phyloP scores from a whole-genome alignment of 1,140 invertebrate species.

The Grapholita molesta region DNA sequence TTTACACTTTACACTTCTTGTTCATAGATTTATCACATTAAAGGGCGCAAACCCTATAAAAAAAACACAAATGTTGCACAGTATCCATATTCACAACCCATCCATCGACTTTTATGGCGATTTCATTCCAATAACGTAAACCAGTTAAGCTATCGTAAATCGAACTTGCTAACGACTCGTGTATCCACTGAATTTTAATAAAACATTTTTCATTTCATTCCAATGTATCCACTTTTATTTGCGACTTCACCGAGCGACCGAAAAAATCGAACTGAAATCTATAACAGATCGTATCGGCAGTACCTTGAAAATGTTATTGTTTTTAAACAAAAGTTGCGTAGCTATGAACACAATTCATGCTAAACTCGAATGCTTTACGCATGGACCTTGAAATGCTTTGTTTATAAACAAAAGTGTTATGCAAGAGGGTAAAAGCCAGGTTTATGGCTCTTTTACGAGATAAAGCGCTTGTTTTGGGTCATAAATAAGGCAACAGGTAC shows the following conservation, averaged over 20 bases:
- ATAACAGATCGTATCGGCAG: constrained; percentile 33
- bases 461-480: constrained; percentile 76
- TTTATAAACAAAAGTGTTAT: constrained; percentile 47
- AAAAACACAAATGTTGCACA: constrained; percentile 26
- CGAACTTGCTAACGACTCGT: constrained; percentile 2
- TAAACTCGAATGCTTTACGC: background rate
- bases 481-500: constrained; percentile 77
- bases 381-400: constrained; percentile 19
- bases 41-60: background rate
- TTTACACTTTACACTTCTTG: background rate
- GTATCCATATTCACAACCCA: constrained; percentile 39
- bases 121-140: constrained; percentile 20
- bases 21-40: background rate
- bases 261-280: constrained; percentile 45
- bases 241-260: constrained; percentile 42
- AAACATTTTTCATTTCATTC: constrained; percentile 24
- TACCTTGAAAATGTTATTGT: constrained; percentile 64
- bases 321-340: constrained; percentile 59
- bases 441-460: constrained; percentile 73
- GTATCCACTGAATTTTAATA: constrained; percentile 45
- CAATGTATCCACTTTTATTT: background rate
- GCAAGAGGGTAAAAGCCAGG: constrained; percentile 63
- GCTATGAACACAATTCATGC: constrained; percentile 7
- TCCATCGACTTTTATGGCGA: constrained; percentile 38
- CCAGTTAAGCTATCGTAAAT: constrained; percentile 20